Base-by-base conservation (phyloP, 2,797 vertebrate species). In the Poeciliopsis presidionis region DNA sequence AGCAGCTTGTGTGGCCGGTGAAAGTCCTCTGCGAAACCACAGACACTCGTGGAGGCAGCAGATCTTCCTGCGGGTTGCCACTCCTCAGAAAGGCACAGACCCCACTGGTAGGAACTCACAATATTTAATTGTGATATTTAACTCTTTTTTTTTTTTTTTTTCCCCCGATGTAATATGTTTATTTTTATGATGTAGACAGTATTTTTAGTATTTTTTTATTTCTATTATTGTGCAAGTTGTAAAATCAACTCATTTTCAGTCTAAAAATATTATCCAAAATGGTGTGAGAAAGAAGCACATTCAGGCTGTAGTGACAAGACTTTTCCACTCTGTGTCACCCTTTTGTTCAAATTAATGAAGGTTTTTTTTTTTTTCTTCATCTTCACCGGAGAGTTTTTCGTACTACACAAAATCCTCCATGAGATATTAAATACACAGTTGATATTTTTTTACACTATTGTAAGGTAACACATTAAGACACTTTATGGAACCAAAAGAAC, bases 31-130 rank as follows among this genome's bases (percentile, higher is more conserved):
- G 14, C 96, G 93, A 72, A 94, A 94, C 5, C 97, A 97, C 5
- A 95, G 97, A 39, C 97, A 99, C 89, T 99, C 98, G 0, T 99
- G 98, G 98, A 96, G 98, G 86, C 98, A 99, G 81, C 98, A 99
- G 95, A 99, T 99, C 87, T 99, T 99, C 90, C 95, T 99, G 8
- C 94, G 98, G 11, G 98, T 99, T 11, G 98, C 98, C 14, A 99
- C 98, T 0, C 98, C 98, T 1, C 98, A 99, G 93, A 99, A 99
- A 89, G 95, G 93, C 0, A 94, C 96, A 0, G 98, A 99, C 16
- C 88, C 95, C 75, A 93, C 93, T 0, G 91, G 95, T 96, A 88
- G 80, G 83, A 76, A 46, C 7, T 18, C 6, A 63, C 33, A 43
- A 69, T 33, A 33, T 18, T 14, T 55, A 7, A 2, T 7, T 39